Base-by-base conservation (phyloP, 2,888 invertebrate species). In the Timema cristinae region DNA sequence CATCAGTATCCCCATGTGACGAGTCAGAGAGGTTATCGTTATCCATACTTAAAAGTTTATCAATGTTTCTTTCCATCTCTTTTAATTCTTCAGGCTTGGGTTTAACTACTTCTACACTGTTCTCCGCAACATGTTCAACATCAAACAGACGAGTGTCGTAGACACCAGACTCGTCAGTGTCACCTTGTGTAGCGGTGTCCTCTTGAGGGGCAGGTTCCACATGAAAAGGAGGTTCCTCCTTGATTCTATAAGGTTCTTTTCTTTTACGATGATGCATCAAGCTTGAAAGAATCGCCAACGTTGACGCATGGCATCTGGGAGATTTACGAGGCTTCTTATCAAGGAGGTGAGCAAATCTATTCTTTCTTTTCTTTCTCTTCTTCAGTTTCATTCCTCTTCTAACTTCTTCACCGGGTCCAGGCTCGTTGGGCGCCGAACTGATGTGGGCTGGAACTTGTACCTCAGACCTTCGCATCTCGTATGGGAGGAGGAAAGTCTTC, bases 221-320 rank as follows among this genome's bases (percentile, higher is more conserved):
- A 56, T 56, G 50, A 47, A 50, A 59, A 1, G 48, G 59, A n/a
- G 16, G n/a, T 7, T 66, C 69, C n/a, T 72, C 69, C 59, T 59
- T 69, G 16, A 49, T 4, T 32, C 56, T 72, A 48, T 69, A 69
- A 15, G 66, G 50, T 15, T 72, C 72, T 69, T 66, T 72, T 6
- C 72, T 15, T 49, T 51, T 70, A 15, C 72, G 52, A 13, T 71
- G 54, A 49, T 73, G 73, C 66, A 70, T 70, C 56, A 77, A 69
- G 70, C 78, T 79, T 16, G 81, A 81, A 68, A 94, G 87, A 72
- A 94, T 92, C 0, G 94, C 94, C 73, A 94, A 82, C 0, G 95
- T 95, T 0, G 94, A 94, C 0, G 94, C 94, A 79, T 95, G 94
- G 80, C 94, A 94, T 47, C 95, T 84, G 0, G 95, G 95, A 0